phyloP scores from a whole-genome alignment of 2,797 vertebrate genomes.

The Salarias fasciatus region DNA sequence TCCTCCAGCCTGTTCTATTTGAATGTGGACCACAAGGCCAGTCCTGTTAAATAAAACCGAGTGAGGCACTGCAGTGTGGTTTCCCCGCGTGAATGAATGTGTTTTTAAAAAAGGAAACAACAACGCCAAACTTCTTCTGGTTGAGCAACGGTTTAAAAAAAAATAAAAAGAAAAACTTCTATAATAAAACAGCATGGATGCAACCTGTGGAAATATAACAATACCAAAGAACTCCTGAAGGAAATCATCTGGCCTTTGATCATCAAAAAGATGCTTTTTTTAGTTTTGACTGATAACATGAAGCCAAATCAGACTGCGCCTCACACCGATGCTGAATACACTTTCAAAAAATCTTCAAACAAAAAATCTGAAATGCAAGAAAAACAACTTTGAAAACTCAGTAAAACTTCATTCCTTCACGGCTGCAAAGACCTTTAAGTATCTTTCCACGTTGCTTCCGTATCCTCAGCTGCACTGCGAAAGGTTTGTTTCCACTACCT shows the following conservation, averaged over 20 bases:
- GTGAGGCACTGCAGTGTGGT: slow-evolving; percentile 8
- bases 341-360: too few species aligned
- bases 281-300: too few species aligned
- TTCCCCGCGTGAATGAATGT: slow-evolving; percentile 30
- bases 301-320: too few species aligned
- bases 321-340: too few species aligned
- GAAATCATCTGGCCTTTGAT: not conserved
- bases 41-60: slow-evolving; percentile 24
- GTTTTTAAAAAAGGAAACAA: slow-evolving; percentile 13
- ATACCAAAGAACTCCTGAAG: not conserved
- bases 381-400: too few species aligned
- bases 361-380: too few species aligned
- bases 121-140: slow-evolving; percentile 21
- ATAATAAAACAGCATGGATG: too few species aligned
- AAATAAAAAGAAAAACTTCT: too few species aligned
- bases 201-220: not conserved
- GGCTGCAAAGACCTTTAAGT: slow-evolving; percentile 18
- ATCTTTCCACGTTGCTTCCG: slow-evolving; percentile 24
- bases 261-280: not conserved
- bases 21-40: slow-evolving; percentile 24
- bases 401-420: not conserved
- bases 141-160: slow-evolving; percentile 10
- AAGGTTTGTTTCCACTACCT: slow-evolving; percentile 53
- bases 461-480: slow-evolving; percentile 39
- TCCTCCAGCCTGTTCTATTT: slow-evolving; percentile 37